Evolutionary conservation across 2,888 invertebrate species (phyloP).

Genomic region (Chaitophorus viminalis): DNA sequence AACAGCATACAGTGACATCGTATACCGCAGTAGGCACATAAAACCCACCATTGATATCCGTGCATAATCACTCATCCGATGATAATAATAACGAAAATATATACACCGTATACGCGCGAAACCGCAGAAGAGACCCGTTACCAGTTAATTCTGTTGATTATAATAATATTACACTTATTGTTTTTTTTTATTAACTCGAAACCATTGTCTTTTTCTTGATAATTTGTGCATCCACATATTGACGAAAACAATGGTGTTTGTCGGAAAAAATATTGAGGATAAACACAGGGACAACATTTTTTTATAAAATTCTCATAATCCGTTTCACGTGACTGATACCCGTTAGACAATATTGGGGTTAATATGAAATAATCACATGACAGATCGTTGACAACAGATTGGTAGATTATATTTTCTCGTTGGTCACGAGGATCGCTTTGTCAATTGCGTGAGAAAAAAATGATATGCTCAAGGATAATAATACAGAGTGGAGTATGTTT

Average conservation of each 20-base stretch:
- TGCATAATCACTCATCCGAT: conserved; percentile 46
- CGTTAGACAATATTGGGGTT: conserved; percentile 2
- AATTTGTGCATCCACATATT: background rate
- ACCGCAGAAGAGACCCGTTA: conserved; percentile 52
- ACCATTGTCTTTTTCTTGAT: conserved; percentile 7
- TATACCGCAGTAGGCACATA: background rate
- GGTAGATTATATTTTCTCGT: background rate
- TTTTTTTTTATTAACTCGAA: background rate
- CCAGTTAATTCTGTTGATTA: conserved; percentile 46
- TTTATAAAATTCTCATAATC: background rate
- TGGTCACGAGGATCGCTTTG: conserved; percentile 6
- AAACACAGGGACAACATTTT: conserved; percentile 14
- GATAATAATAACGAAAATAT: conserved; percentile 42
- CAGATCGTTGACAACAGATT: background rate
- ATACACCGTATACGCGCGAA: conserved; percentile 32
- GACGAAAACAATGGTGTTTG: background rate
- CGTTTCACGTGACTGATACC: conserved; percentile 13
- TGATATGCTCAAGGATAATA: background rate
- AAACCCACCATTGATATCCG: conserved; percentile 15
- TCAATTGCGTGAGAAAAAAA: background rate
- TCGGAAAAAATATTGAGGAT: background rate
- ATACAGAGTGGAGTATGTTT: background rate
- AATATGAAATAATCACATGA: conserved; percentile 24
- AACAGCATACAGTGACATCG: conserved; percentile 21
- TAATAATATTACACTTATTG: conserved; percentile 24